Evolutionary conservation across 2,888 invertebrate species (phyloP).

Genomic region (Lysandra coridon): DNA sequence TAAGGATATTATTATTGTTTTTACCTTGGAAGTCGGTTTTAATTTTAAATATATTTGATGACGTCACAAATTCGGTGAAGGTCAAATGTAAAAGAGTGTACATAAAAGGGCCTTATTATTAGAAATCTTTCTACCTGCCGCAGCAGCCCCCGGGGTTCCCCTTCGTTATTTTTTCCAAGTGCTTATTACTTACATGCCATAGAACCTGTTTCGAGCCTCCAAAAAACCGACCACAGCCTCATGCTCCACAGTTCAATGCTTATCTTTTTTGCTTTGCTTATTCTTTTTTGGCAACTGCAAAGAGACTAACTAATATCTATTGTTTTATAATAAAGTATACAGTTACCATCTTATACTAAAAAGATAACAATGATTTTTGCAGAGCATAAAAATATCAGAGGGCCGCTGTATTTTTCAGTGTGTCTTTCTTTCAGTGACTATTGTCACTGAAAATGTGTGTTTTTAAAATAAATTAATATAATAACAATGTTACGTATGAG

Average conservation of each 20-base stretch:
- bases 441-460: no score
- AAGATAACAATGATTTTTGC: neutral
- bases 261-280: neutral
- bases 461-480: no score
- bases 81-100: neutral
- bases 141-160: conserved; percentile 20
- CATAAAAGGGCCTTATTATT: conserved; percentile 17
- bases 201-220: conserved; percentile 28
- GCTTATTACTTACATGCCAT: conserved; percentile 29
- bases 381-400: no score
- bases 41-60: neutral
- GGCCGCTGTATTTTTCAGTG: no score
- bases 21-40: no score
- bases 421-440: no score
- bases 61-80: neutral
- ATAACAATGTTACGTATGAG: no score
- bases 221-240: conserved; percentile 13
- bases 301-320: neutral
- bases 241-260: conserved; percentile 2
- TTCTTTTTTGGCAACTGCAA: conserved; percentile 1
- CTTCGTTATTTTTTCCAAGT: conserved; percentile 21
- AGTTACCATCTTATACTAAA: neutral
- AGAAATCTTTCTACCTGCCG: conserved; percentile 27
- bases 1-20: no score
- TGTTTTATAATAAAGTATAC: neutral